Base-by-base conservation (phyloP, 2,113 vertebrate species). In the Takifugu bimaculatus region DNA sequence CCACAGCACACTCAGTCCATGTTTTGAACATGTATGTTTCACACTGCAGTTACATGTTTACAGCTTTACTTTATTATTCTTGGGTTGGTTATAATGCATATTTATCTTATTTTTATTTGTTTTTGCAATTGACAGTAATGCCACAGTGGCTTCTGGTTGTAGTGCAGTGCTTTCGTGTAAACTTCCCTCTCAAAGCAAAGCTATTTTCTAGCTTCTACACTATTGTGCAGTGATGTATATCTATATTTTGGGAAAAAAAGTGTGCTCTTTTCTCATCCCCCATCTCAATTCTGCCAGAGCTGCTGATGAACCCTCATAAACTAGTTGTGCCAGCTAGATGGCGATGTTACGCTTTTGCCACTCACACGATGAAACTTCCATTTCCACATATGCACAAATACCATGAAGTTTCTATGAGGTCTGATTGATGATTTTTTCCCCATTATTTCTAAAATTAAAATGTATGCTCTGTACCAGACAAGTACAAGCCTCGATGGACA, bases 321-420 rank as follows among this genome's bases (percentile, higher is more conserved):
- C 43, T 4, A 35, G 26, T 57, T 66, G 65, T 51, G 58, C 87
- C 88, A 88, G n/a, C 88, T 87, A 90, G 88, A 84, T 88, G 88
- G 84, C 85, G 63, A 70, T 35, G 58, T 83, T 74, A 62, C 69
- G 70, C 85, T 72, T 77, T 60, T 1, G 20, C 55, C 26, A 51
- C 48, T 15, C 42, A 45, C 56, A 50, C 32, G 48, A 2, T 15
- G 11, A 3, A 3, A 14, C 27, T 28, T 20, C 13, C 44, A 57
- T 66, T 63, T 57, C 43, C n/a, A 39, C 52, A 63, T 20, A 20
- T 20, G 20, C 20, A 35, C 65, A 58, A 49, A 54, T 57, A 26
- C 60, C 52, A 56, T n/a, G 7, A 59, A 45, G 50, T 67, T 74
- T 78, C 76, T 6, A 54, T 50, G 13, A 35, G 25, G 50, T 45